These are phyloP conservation scores for Onychostruthus taczanowskii DNA, from an alignment of 2,113 vertebrate genomes.

Conservation along the genomic window DNA sequence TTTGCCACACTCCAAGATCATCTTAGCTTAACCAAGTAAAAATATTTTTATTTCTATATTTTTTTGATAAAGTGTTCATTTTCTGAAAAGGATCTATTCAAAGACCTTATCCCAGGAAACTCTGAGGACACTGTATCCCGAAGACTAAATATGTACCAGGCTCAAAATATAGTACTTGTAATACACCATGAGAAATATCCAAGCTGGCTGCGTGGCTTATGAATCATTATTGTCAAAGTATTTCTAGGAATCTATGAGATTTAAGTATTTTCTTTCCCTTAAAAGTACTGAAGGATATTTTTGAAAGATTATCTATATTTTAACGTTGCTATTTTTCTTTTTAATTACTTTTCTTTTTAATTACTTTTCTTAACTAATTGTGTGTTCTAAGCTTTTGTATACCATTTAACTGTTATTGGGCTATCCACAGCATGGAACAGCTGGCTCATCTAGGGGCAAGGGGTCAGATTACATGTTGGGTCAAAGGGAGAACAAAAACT, in stretches of 20 bases:
- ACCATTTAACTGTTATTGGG: not conserved
- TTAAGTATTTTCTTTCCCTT: not conserved
- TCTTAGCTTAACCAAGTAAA: not conserved
- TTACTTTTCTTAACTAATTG: not conserved
- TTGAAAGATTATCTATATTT: not conserved
- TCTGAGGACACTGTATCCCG: not conserved
- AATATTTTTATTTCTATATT: not conserved
- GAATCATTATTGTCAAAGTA: not conserved
- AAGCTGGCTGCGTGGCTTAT: not conserved
- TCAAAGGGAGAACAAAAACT: not conserved
- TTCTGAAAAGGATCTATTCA: not conserved
- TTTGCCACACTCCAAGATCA: not conserved
- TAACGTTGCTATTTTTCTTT: not conserved
- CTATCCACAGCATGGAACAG: not conserved
- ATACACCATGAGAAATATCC: not conserved
- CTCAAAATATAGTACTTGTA: not conserved
- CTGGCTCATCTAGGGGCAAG: not conserved
- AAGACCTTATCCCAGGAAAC: not conserved
- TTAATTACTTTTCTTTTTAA: not conserved
- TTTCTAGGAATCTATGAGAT: not conserved
- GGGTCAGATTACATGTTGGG: not conserved
- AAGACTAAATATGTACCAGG: not conserved
- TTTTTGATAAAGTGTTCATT: not conserved
- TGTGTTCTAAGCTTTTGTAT: not conserved
- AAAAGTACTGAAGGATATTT: not conserved